Percentiles rank a stretch among this genome's conserved stretches.
Evolutionary conservation across 30 jellyfish, hydroid and myxozoan species (phyloP).

Genomic region (Aurelia sp.): DNA sequence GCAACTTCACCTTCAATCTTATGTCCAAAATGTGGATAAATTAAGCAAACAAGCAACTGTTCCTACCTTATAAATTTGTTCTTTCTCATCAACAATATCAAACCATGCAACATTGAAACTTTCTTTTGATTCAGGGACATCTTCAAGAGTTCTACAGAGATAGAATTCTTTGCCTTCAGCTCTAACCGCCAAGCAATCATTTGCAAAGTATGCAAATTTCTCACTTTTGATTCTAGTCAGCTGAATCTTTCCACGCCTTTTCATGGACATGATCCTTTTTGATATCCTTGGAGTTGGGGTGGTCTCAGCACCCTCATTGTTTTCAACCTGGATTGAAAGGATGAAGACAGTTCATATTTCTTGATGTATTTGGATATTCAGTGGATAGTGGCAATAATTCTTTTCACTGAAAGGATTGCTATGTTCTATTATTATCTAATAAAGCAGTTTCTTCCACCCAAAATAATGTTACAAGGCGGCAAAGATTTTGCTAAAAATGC

Average conservation of each 20-base stretch:
- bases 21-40: no score
- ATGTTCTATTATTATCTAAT: no score
- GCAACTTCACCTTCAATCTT: no score
- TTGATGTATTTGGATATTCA: not conserved
- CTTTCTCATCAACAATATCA: constrained; percentile 24
- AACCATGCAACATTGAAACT: constrained; percentile 70
- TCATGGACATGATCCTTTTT: constrained; percentile 48
- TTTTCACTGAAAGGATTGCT: no score
- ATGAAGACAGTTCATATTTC: not conserved
- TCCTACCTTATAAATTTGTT: constrained; percentile 43
- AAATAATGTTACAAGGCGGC: no score
- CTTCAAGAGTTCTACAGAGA: constrained; percentile 70
- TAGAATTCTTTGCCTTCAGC: constrained; percentile 61
- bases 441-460: no score
- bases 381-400: no score
- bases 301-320: not conserved
- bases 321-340: not conserved
- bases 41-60: no score
- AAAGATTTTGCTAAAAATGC: no score
- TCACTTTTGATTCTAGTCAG: constrained; percentile 1
- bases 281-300: constrained; percentile 20
- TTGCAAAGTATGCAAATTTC: constrained; percentile 61
- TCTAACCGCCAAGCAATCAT: constrained; percentile 69
- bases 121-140: constrained; percentile 58
- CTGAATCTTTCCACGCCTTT: constrained; percentile 45